Evolutionary conservation across 2,113 vertebrate genomes (phyloP), one percentile per base, ranked within the genome.

Genomic region (Bos javanicus): DNA sequence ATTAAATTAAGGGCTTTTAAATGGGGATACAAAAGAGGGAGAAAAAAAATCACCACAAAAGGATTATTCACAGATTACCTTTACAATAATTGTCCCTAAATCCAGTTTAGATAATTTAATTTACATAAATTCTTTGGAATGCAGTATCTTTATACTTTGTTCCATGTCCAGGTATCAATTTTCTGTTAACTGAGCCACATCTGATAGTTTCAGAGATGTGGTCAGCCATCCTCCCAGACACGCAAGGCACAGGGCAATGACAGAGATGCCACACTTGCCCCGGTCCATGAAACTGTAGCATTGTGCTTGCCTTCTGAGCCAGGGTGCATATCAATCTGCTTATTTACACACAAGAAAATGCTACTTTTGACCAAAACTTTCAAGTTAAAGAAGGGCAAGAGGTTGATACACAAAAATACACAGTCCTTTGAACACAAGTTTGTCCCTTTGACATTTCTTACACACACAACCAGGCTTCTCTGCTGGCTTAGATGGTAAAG

Each of bases 361-460:
- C 19, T 78, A 25, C 9, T 80, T 97, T 84, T 64, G 4, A 62
- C 57, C 67, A 64, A 91, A 91, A 80, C 13, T 23, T 50, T 83
- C 30, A 46, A 50, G 36, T 67, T 28, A 56, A 85, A 64, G 74
- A 92, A 81, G 11, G 25, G 43, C 26, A 94, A 93, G 25, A 56
- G 19, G 3, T 5, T 0, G 16, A 14, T 92, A 10, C 28, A 74
- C 26, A 91, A 90, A 96, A 97, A 97, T 91, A 85, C 87, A 87
- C 50, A 93, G 93, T 96, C 87, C 96, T 95, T 97, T 97, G 92
- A 90, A 97, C 96, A 97, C 96, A 83, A 85, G 93, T 96, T 95
- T 96, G 92, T 97, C 96, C 96, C 94, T 94, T 78, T 97, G 98
- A 98, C 95, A 97, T 96, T 98, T 98, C 98, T 98, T 98, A 98